A percentile compares a stretch with the other conserved stretches of the same genome.
phyloP scores from a whole-genome alignment of 2,888 invertebrate species.

The Acheta domesticus region DNA sequence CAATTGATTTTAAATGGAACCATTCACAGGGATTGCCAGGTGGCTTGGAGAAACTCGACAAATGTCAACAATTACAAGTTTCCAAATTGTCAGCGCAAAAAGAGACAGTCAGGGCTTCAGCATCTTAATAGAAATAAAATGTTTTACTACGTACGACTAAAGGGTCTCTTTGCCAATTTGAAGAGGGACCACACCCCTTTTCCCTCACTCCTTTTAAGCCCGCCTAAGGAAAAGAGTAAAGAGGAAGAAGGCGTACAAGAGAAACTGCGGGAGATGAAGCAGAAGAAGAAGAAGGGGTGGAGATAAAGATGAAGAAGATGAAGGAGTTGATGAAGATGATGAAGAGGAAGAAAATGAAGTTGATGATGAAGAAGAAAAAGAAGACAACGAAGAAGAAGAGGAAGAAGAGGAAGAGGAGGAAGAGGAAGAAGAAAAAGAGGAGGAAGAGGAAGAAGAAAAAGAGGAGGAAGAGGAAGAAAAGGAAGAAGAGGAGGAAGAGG shows the following conservation, averaged over 20 bases:
- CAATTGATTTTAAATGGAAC: too few relatives aligned
- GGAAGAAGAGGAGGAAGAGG: neutral
- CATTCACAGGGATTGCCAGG: too few relatives aligned
- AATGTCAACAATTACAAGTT: too few relatives aligned
- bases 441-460: neutral
- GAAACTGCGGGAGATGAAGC: neutral
- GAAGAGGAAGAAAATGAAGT: neutral
- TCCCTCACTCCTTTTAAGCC: too few relatives aligned
- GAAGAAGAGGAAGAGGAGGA: neutral
- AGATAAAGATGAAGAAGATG: neutral
- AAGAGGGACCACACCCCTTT: too few relatives aligned
- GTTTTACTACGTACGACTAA: too few relatives aligned
- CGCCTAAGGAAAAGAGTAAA: neutral
- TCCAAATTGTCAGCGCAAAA: too few relatives aligned
- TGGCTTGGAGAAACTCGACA: too few relatives aligned
- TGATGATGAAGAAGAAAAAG: neutral
- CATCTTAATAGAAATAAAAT: too few relatives aligned
- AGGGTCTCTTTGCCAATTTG: too few relatives aligned
- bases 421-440: neutral
- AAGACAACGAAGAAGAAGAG: too few relatives aligned
- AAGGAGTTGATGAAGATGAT: neutral
- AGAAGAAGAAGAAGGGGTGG: neutral
- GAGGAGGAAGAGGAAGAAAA: neutral
- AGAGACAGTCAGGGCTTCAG: too few relatives aligned
- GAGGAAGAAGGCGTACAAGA: neutral